Base-by-base conservation (phyloP, 2,113 vertebrate genomes). In the Setophaga petechia region DNA sequence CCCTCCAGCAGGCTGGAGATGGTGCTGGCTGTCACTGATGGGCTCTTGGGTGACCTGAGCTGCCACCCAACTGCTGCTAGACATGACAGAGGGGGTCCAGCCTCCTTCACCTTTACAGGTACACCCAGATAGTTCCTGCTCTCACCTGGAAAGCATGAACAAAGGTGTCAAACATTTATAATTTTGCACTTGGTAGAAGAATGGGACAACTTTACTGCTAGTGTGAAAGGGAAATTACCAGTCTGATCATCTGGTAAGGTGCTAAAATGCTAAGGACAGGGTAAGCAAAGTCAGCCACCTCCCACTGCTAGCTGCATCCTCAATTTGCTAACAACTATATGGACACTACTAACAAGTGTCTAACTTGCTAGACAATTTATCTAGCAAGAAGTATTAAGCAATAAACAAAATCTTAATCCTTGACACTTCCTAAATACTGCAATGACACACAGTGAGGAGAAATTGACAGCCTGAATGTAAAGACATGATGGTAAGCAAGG, bases 161-260 rank as follows among this genome's bases (percentile, higher is more conserved):
- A 68, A 62, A 74, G 51, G 46, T 10, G 10, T 43, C 33, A 74
- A 89, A 87, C 30, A 39, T 25, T 54, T 62, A 89, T 8, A 14
- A 14, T 58, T 69, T 10, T 66, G n/a, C 22, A 81, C 51, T 54
- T 15, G 19, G 33, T 66, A 20, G 73, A 72, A 55, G 61, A 61
- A 41, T 5, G 6, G 12, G 24, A 81, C 49, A 52, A 10, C 10
- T 33, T n/a, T 58, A 77, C n/a, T n/a, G 73, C 18, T 0, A 0
- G 17, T 20, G 51, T 44, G 52, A 57, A 84, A 77, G 19, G 24
- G 21, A 55, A 87, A 79, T 72, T 18, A 65, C 69, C 39, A 41
- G 51, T 21, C 21, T 35, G 15, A 80, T 28, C 31, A 76, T 22
- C 41, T 65, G 54, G 35, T 25, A 37, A 61, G 35, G 58, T 61